phyloP scores from a whole-genome alignment of 2,113 vertebrate species.

The Cyprinus carpio region DNA sequence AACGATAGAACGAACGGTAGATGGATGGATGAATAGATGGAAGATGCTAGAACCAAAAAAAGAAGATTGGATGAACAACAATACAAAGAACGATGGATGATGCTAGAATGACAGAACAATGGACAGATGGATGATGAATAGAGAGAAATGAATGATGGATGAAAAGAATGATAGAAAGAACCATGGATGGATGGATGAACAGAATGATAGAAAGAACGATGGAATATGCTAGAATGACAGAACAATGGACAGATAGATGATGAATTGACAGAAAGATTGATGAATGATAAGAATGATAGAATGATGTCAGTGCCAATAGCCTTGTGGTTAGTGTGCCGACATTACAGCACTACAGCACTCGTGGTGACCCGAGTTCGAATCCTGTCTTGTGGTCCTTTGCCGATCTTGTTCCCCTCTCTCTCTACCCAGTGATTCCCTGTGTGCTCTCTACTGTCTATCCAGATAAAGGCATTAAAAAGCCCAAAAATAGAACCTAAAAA shows the following conservation, averaged over 20 bases:
- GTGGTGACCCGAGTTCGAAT: too few relatives aligned
- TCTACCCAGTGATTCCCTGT: too few relatives aligned
- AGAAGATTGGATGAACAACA: too few relatives aligned
- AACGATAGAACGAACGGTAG: too few relatives aligned
- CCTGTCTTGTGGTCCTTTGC: too few relatives aligned
- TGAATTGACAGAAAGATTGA: neutral
- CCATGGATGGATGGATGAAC: neutral
- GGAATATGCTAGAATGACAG: neutral
- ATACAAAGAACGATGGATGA: neutral
- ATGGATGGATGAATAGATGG: neutral
- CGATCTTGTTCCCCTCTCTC: too few relatives aligned
- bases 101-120: neutral
- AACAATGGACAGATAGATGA: neutral
- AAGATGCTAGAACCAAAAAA: neutral
- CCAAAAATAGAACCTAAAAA: too few relatives aligned
- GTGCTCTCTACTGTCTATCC: too few relatives aligned
- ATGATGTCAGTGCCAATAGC: neutral
- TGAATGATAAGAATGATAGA: neutral
- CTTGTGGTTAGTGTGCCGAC: too few relatives aligned
- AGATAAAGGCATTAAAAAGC: too few relatives aligned
- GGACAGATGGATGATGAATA: neutral
- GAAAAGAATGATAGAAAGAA: neutral
- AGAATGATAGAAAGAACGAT: neutral
- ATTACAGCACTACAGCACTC: too few relatives aligned
- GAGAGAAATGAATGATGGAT: neutral